Evolutionary conservation across 2,888 invertebrate species (phyloP).

Genomic region (Helleia helle): DNA sequence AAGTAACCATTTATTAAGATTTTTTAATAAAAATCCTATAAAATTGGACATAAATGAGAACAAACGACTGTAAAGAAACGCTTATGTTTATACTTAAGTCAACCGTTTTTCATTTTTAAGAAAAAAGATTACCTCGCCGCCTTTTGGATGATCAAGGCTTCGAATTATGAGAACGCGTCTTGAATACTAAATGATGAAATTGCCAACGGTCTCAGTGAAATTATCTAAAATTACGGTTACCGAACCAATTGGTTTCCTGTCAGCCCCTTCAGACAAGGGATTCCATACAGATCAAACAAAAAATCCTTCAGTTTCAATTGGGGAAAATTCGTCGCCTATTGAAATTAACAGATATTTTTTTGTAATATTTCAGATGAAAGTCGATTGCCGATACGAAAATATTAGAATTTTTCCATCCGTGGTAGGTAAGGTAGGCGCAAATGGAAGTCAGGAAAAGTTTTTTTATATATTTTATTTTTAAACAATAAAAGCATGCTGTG

Average conservation of each 20-base stretch:
- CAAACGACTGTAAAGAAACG: no score
- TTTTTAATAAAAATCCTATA: no score
- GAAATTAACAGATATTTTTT: not conserved
- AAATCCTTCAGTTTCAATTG: not conserved
- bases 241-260: constrained; percentile 40
- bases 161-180: constrained; percentile 55
- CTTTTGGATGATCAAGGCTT: constrained; percentile 50
- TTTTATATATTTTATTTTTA: no score
- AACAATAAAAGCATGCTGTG: no score
- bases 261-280: constrained; percentile 16
- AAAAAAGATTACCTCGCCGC: constrained; percentile 40
- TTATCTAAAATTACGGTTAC: constrained; percentile 47
- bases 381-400: no score
- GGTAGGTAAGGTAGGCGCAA: no score
- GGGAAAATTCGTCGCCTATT: not conserved
- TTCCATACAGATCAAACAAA: not conserved
- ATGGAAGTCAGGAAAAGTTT: no score
- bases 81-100: no score
- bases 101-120: constrained; percentile 1
- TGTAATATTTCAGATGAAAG: not conserved
- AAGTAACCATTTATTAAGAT: no score
- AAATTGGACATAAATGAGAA: no score
- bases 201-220: constrained; percentile 34
- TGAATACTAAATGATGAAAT: constrained; percentile 44
- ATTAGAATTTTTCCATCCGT: no score